Evolutionary conservation across 2,113 vertebrate genomes (phyloP), one percentile per base, ranked within the genome.

Genomic region (Pelecanus crispus): DNA sequence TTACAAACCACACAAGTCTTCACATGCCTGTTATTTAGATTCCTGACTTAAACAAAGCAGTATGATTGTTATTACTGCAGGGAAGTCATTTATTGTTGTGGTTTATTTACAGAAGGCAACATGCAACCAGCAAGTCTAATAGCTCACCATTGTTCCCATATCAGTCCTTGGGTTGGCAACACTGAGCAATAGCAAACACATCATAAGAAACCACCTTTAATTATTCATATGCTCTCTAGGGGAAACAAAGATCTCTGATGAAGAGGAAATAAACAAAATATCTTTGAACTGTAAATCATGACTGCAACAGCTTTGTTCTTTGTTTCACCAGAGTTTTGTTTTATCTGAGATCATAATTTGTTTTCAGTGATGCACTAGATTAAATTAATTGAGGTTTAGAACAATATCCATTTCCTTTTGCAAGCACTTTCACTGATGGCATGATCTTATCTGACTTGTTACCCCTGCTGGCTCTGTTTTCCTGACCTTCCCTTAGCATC

Each of bases 341-440:
- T 97, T 97, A 97, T 98, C 97, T 91, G 92, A 97, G 97, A 97
- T 95, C 96, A 97, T 98, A 97, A 98, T 98, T 98, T 98, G 97
- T 98, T 98, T 97, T 95, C 92, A 90, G 38, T 96, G 97, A 98
- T 97, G 97, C 90, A 96, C 91, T 97, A 96, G 94, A 97, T 98
- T 97, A 98, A 97, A 98, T 98, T 98, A 98, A 98, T 98, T 98
- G 97, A 97, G 94, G 95, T 97, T 98, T 96, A 97, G 97, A 97
- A 97, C 89, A 96, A 97, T 98, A 97, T 97, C 97, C 95, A 92
- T 97, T 98, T 98, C 98, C 97, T 97, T 91, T 96, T 92, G 93
- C 95, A 91, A 97, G 95, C 92, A 94, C 97, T 98, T 98, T 98
- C 95, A 95, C 96, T 96, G 92, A 95, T 97, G 96, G 97, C 91